Percentiles rank a stretch among this genome's conserved stretches.
Conservation (phyloP, 2,797 vertebrate genomes). For the Gymnodraco acuticeps region DNA sequence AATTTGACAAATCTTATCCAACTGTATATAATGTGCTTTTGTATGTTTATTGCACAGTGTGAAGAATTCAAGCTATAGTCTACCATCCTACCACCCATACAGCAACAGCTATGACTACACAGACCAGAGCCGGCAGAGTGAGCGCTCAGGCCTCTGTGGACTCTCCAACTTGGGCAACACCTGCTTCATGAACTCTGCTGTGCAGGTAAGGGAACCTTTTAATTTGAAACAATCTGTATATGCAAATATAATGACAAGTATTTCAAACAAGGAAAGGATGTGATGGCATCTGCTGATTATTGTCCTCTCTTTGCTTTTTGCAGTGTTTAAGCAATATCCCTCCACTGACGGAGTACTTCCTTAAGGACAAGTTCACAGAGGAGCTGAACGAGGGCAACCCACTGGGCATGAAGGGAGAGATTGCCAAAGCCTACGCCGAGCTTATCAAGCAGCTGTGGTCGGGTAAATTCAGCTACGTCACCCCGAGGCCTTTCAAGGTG, state of each 20-base stretch:
- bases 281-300: not conserved
- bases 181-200: constrained; percentile 99
- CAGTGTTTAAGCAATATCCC: constrained; percentile 99
- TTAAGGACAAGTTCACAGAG: constrained; percentile 95
- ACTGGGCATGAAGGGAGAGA: constrained; percentile 98
- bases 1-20: constrained; percentile 7
- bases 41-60: constrained; percentile 84
- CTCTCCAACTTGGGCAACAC: constrained; percentile 98
- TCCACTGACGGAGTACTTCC: constrained; percentile 96
- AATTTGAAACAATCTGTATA: not conserved
- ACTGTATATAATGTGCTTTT: constrained; percentile 27
- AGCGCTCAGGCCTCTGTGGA: constrained; percentile 96
- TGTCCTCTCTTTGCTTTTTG: constrained; percentile 9
- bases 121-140: constrained; percentile 93
- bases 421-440: constrained; percentile 95
- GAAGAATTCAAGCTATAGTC: constrained; percentile 98
- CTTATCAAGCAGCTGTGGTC: constrained; percentile 98
- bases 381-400: constrained; percentile 99
- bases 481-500: constrained; percentile 98
- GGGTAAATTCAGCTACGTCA: constrained; percentile 96
- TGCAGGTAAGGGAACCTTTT: constrained; percentile 88
- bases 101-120: constrained; percentile 95
- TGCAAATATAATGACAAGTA: not conserved
- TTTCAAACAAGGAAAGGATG: not conserved
- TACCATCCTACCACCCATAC: constrained; percentile 94